phyloP scores from a whole-genome alignment of 2,113 vertebrate genomes.

The Brienomyrus longianalis region DNA sequence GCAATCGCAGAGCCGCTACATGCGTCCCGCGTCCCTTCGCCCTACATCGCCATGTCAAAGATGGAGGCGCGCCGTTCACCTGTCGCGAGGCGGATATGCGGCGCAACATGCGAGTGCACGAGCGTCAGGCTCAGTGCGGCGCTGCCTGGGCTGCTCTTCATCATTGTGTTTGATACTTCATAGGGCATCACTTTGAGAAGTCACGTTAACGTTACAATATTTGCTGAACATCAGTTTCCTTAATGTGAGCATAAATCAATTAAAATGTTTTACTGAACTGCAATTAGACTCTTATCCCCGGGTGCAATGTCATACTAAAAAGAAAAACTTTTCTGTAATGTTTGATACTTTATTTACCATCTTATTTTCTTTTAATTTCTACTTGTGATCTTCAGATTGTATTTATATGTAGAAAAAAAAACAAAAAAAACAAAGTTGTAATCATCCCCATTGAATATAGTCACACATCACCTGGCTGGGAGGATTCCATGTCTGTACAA shows the following conservation, averaged over 20 bases:
- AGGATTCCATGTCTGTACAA: not conserved
- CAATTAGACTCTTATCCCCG: not conserved
- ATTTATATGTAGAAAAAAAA: not conserved
- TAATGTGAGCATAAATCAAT: not conserved
- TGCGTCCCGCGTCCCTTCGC: constrained; percentile 51
- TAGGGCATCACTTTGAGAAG: not conserved
- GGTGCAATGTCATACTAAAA: not conserved
- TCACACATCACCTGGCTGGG: not conserved
- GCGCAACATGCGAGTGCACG: not conserved
- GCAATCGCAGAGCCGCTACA: constrained; percentile 19
- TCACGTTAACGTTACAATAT: not conserved
- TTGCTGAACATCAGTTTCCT: not conserved
- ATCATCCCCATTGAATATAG: not conserved
- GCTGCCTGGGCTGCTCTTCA: no score
- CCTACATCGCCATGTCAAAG: constrained; percentile 58
- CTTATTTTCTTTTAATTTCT: not conserved
- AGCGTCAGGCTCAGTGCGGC: constrained; percentile 6
- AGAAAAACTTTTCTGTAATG: no score
- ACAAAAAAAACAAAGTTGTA: not conserved
- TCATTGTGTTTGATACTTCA: not conserved
- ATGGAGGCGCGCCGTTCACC: constrained; percentile 63
- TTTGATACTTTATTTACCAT: not conserved
- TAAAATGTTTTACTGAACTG: not conserved
- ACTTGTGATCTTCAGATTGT: not conserved
- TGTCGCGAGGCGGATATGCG: constrained; percentile 40